Conservation (phyloP, 2,113 vertebrate species). For the Genyomyrus donnyi region DNA sequence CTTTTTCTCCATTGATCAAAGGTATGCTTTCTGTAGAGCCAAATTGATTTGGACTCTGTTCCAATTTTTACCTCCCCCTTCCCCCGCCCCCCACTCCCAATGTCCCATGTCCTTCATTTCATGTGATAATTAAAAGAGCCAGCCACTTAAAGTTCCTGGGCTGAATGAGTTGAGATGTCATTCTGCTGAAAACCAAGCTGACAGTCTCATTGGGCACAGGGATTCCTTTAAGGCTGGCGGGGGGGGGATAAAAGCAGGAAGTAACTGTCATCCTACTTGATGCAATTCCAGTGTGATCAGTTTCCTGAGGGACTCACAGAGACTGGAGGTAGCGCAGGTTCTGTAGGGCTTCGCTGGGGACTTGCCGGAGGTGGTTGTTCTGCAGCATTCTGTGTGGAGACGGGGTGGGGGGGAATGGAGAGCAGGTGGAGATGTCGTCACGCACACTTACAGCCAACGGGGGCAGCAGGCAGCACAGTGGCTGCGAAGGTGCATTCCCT, state of each 20-base stretch:
- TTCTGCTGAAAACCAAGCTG: background rate
- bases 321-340: constrained; percentile 79
- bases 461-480: background rate
- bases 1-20: constrained; percentile 61
- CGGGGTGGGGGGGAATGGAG: background rate
- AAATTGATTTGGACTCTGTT: constrained; percentile 33
- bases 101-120: constrained; percentile 16
- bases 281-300: background rate
- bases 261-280: constrained; percentile 9
- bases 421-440: background rate
- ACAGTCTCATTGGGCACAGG: background rate
- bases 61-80: constrained; percentile 4
- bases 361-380: constrained; percentile 80
- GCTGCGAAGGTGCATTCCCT: background rate
- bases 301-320: constrained; percentile 63
- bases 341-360: constrained; percentile 76
- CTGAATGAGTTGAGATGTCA: constrained; percentile 8
- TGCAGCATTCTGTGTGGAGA: constrained; percentile 76
- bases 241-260: background rate
- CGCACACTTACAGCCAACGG: background rate
- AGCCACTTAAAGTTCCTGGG: constrained; percentile 20
- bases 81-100: background rate
- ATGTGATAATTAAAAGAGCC: constrained; percentile 33
- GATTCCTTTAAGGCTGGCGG: background rate
- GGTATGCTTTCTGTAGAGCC: constrained; percentile 37